Base-by-base conservation (phyloP, 2,113 vertebrate species). In the Alligator mississippiensis region DNA sequence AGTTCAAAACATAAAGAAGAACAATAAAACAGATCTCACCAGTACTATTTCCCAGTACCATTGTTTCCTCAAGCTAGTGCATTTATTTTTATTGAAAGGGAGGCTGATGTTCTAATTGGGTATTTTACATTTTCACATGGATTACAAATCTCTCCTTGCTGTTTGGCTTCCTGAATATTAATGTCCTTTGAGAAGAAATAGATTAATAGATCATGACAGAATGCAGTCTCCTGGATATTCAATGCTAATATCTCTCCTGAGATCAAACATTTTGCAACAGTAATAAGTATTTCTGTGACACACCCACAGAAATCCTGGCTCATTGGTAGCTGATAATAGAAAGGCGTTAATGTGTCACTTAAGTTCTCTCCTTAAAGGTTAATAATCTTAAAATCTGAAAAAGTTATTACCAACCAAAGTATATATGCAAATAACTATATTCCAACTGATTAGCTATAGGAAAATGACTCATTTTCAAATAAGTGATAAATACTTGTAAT, bases 121-220 rank as follows among this genome's bases (percentile, higher is more conserved):
- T 89, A 75, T 96, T 94, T 94, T 75, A 75, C 57, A 79, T 75
- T 93, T 92, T 84, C 85, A 85, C 57, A 64, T 3, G 13, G 90
- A 89, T 85, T 91, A 84, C 28, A 93, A 79, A 90, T 9, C 59
- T 90, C 64, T 58, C 13, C 27, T 77, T 0, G 1, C 38, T 84
- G 66, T 61, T 84, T 91, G 47, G 64, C 9, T 38, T 62, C 11
- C 19, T 88, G 68, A 22, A 78, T 80, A 57, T 25, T 76, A 1
- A 5, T 15, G 9, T 2, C 57, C 70, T 90, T 84, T 75, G n/a
- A 82, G 76, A 90, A 82, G 28, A 68, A 66, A 28, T 0, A 92
- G 75, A 19, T 88, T 88, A 13, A 75, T 0, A 0, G 55, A 88
- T n/a, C 28, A 9, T 22, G 25, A 9, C 82, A 30, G 12, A 93